These are phyloP conservation scores for Dicaeum eximium DNA, from an alignment of 2,113 vertebrate species.

Conservation along the genomic window DNA sequence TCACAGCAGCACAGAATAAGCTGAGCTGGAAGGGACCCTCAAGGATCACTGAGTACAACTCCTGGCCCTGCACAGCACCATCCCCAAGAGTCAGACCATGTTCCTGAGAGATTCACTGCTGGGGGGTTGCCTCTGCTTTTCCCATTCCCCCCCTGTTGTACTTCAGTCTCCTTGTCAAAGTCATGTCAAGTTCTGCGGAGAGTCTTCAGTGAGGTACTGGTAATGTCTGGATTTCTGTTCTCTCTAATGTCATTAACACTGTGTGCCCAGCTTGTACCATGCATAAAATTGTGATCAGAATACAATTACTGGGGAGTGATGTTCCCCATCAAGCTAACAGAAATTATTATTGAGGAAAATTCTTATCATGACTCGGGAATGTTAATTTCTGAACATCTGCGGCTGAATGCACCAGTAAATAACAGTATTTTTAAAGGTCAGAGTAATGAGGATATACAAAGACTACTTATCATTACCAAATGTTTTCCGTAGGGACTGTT, in stretches of 20 bases:
- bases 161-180: background rate
- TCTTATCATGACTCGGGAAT: background rate
- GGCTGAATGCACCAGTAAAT: background rate
- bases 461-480: background rate
- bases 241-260: background rate
- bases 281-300: background rate
- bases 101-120: background rate
- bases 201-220: background rate
- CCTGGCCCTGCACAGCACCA: background rate
- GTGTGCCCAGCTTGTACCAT: background rate
- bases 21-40: background rate
- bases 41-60: background rate
- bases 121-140: background rate
- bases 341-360: background rate
- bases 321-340: background rate
- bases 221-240: background rate
- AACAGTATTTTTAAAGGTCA: conserved; percentile 1
- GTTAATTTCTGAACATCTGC: conserved; percentile 27
- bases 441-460: background rate
- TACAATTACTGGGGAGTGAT: background rate
- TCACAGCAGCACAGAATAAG: background rate
- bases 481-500: background rate
- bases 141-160: background rate
- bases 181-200: background rate
- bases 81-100: background rate